Conservation (phyloP, 2,113 vertebrate genomes). For the Eubucco bourcierii region DNA sequence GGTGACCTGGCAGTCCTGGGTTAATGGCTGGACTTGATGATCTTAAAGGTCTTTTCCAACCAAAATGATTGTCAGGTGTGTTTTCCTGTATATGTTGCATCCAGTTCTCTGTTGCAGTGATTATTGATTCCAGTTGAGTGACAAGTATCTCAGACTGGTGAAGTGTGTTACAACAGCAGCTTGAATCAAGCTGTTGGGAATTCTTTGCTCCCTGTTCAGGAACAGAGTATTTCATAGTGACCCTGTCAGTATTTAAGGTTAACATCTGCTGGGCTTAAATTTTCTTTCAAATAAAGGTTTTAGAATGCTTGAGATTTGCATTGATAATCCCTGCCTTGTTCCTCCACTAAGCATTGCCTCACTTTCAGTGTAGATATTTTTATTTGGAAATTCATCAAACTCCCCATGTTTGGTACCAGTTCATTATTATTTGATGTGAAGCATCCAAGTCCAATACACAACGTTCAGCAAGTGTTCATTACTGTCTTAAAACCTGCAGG, state of each 20-base stretch:
- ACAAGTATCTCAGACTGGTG: neutral
- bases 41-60: too few relatives aligned
- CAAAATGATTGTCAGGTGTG: neutral
- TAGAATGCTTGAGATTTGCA: neutral
- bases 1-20: too few relatives aligned
- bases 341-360: neutral
- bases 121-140: neutral
- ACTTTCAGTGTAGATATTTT: neutral
- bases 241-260: neutral
- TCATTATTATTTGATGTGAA: neutral
- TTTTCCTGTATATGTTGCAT: neutral
- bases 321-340: fast-evolving
- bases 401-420: neutral
- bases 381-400: neutral
- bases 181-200: neutral
- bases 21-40: too few relatives aligned
- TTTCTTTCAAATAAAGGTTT: neutral
- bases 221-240: neutral
- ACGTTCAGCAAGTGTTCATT: neutral
- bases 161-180: neutral
- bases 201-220: neutral
- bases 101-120: neutral
- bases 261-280: neutral
- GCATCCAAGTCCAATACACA: neutral
- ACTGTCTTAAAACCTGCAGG: neutral